These are phyloP conservation scores for Aptenodytes forsteri DNA, from an alignment of 2,113 vertebrate genomes.

Conservation along the genomic window DNA sequence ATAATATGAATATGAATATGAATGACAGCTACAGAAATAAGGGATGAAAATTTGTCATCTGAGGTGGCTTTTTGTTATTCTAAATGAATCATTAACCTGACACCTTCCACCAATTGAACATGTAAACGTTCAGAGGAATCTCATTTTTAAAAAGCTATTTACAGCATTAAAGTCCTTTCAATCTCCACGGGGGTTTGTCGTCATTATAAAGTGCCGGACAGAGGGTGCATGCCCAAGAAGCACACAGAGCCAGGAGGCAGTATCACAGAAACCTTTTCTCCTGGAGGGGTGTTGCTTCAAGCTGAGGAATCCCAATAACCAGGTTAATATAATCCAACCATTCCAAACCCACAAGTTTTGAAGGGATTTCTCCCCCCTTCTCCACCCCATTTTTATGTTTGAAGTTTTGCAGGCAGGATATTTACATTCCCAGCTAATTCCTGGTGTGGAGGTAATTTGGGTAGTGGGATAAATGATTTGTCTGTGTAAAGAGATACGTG, in stretches of 20 bases:
- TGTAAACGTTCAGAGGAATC: background rate
- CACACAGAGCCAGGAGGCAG: background rate
- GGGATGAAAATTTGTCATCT: background rate
- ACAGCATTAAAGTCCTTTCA: background rate
- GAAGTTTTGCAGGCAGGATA: background rate
- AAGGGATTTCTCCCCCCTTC: background rate
- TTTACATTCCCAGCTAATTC: background rate
- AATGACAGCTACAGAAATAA: background rate
- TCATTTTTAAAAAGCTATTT: background rate
- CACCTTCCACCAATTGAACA: conserved; percentile 2
- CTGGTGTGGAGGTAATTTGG: background rate
- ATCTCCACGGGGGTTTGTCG: background rate
- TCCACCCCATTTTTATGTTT: background rate
- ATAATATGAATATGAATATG: background rate
- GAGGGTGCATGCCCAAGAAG: background rate
- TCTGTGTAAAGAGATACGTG: background rate
- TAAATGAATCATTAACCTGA: background rate
- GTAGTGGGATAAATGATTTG: background rate
- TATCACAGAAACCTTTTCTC: background rate
- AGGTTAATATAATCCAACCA: background rate
- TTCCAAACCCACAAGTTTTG: background rate
- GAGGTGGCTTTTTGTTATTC: background rate
- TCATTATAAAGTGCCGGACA: background rate
- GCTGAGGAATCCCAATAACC: background rate
- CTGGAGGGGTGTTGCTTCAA: background rate